Percentiles rank a stretch among this genome's conserved stretches.
Evolutionary conservation across 2,797 vertebrate genomes (phyloP).

Genomic region (Triplophysa yarkandensis): DNA sequence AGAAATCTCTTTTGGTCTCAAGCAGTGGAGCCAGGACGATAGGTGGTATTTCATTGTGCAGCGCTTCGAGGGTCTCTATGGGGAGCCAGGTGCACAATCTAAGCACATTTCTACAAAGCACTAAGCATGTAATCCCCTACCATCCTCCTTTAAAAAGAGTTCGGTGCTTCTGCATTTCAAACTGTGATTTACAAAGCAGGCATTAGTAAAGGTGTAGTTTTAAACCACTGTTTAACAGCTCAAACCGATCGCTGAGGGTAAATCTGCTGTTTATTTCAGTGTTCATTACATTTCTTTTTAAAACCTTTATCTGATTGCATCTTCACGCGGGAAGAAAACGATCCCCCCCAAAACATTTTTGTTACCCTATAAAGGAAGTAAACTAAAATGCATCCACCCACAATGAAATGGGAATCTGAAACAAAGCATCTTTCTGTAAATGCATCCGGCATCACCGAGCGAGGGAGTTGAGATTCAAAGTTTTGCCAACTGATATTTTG

Average conservation of each 20-base stretch:
- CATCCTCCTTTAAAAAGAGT: conserved; percentile 24
- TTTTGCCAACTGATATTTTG: conserved; percentile 21
- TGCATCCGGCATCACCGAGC: conserved; percentile 10
- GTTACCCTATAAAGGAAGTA: neutral
- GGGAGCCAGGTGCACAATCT: conserved; percentile 49
- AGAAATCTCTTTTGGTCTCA: conserved; percentile 42
- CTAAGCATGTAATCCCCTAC: conserved; percentile 31
- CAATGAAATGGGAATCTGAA: conserved; percentile 13
- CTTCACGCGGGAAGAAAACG: conserved; percentile 6
- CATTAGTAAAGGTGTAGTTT: conserved; percentile 14
- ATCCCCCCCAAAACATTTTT: neutral
- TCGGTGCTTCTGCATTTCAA: conserved; percentile 24
- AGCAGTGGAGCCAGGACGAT: conserved; percentile 36
- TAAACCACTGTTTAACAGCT: conserved; percentile 10
- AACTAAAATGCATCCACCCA: conserved; percentile 28
- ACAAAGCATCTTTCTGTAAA: conserved; percentile 8
- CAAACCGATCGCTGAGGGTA: neutral
- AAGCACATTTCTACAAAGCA: conserved; percentile 35
- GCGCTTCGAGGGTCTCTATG: conserved; percentile 38
- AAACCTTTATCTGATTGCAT: conserved; percentile 11
- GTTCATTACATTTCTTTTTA: conserved; percentile 9
- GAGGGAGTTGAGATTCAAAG: conserved; percentile 32
- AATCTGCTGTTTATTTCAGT: neutral
- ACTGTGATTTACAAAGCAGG: conserved; percentile 11
- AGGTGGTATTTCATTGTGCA: conserved; percentile 51